These are phyloP conservation scores for Leptestheria dahalacensis DNA, from an alignment of 1,140 invertebrate genomes.

Conservation along the genomic window DNA sequence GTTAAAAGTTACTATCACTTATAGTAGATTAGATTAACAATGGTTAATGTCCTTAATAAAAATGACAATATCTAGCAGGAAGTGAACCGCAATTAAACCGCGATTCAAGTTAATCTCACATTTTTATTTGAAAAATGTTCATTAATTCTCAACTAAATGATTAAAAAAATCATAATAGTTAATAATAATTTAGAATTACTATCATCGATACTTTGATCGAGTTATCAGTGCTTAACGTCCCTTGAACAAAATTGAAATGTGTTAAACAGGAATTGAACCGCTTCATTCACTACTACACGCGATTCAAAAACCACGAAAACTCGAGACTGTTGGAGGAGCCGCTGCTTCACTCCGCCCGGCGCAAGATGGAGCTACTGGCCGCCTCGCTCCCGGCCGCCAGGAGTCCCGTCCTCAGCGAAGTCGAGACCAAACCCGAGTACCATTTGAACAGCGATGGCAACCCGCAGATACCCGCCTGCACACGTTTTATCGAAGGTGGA, in stretches of 20 bases:
- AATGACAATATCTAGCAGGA: too few relatives aligned
- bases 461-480: conserved; percentile 24
- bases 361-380: conserved; percentile 46
- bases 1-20: too few relatives aligned
- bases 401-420: background rate
- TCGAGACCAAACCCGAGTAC: conserved; percentile 4
- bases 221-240: conserved; percentile 39
- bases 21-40: too few relatives aligned
- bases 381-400: conserved; percentile 22
- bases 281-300: conserved; percentile 50
- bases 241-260: conserved; percentile 5
- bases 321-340: conserved; percentile 45
- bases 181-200: background rate
- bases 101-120: too few relatives aligned
- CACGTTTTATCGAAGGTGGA: conserved; percentile 46
- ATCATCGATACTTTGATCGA: conserved; percentile 22
- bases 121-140: too few relatives aligned
- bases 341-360: conserved; percentile 38
- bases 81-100: too few relatives aligned
- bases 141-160: too few relatives aligned
- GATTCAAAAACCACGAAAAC: conserved; percentile 51
- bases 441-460: conserved; percentile 4
- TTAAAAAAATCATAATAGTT: background rate
- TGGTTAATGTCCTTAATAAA: too few relatives aligned
- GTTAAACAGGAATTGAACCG: conserved; percentile 39